Conservation (phyloP, 2,113 vertebrate species). For the Hirundichthys speculiger region DNA sequence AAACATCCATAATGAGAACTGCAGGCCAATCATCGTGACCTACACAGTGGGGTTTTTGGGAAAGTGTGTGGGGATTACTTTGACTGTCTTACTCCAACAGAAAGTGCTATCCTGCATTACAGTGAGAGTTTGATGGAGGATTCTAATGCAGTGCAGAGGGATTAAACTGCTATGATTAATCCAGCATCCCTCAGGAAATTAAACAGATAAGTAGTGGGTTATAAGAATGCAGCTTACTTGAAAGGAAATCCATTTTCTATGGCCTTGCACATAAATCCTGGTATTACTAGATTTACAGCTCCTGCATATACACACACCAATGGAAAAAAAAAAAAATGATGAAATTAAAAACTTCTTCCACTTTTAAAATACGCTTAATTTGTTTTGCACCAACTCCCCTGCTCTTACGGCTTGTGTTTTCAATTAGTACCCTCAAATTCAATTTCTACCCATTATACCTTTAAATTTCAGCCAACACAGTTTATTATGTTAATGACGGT, state of each 20-base stretch:
- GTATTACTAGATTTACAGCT: constrained; percentile 69
- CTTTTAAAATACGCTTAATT: constrained; percentile 42
- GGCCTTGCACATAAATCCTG: constrained; percentile 71
- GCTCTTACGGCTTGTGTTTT: constrained; percentile 52
- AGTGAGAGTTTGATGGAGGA: constrained; percentile 70
- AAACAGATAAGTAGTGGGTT: constrained; percentile 78
- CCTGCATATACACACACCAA: constrained; percentile 44
- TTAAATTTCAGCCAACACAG: constrained; percentile 16
- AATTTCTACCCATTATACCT: constrained; percentile 41
- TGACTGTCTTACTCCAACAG: constrained; percentile 59
- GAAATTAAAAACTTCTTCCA: constrained; percentile 58
- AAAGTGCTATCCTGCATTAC: constrained; percentile 71
- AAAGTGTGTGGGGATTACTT: constrained; percentile 69
- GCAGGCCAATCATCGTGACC: constrained; percentile 73
- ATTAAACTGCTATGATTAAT: constrained; percentile 81
- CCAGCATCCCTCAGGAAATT: constrained; percentile 79
- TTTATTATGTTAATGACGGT: constrained; percentile 28
- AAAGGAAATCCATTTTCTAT: constrained; percentile 79
- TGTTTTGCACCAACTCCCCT: constrained; percentile 49
- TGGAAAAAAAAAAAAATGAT: constrained; percentile 10
- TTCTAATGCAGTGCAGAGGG: constrained; percentile 74
- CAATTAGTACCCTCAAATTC: constrained; percentile 57
- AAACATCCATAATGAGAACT: constrained; percentile 61
- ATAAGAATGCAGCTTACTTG: constrained; percentile 78
- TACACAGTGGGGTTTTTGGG: constrained; percentile 58